Evolutionary conservation across 2,888 invertebrate genomes (phyloP).

Genomic region (Agrotis puta): DNA sequence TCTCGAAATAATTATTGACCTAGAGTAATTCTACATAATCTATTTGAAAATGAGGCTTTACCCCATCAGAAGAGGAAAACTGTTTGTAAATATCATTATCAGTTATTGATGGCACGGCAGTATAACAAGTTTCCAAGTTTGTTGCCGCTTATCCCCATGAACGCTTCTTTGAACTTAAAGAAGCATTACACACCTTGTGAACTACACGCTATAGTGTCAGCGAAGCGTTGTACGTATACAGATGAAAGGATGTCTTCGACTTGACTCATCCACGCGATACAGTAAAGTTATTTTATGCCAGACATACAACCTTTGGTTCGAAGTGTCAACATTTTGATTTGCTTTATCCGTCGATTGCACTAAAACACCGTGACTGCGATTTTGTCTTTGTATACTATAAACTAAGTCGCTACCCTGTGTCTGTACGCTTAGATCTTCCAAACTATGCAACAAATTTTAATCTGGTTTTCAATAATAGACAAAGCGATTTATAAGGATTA

Average conservation of each 20-base stretch:
- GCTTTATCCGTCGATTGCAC: too few relatives aligned
- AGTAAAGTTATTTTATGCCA: conserved; percentile 27
- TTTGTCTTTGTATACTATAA: too few relatives aligned
- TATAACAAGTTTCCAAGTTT: not conserved
- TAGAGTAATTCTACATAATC: too few relatives aligned
- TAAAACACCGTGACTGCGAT: too few relatives aligned
- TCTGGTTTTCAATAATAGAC: too few relatives aligned
- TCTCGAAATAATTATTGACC: too few relatives aligned
- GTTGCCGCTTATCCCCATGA: conserved; percentile 25
- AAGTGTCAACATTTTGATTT: not conserved
- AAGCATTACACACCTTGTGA: conserved; percentile 33
- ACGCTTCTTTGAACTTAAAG: conserved; percentile 30
- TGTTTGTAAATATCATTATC: too few relatives aligned
- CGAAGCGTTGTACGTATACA: conserved; percentile 26
- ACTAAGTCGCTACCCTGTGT: not conserved
- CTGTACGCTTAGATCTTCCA: too few relatives aligned
- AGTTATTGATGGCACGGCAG: not conserved
- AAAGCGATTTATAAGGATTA: too few relatives aligned
- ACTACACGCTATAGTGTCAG: conserved; percentile 6
- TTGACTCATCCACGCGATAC: conserved; percentile 24
- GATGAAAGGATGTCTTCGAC: conserved; percentile 30
- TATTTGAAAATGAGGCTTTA: too few relatives aligned
- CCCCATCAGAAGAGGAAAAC: too few relatives aligned
- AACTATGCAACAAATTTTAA: too few relatives aligned
- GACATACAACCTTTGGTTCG: not conserved